phyloP scores from a whole-genome alignment of 2,797 vertebrate genomes.

The Spinus pinus region DNA sequence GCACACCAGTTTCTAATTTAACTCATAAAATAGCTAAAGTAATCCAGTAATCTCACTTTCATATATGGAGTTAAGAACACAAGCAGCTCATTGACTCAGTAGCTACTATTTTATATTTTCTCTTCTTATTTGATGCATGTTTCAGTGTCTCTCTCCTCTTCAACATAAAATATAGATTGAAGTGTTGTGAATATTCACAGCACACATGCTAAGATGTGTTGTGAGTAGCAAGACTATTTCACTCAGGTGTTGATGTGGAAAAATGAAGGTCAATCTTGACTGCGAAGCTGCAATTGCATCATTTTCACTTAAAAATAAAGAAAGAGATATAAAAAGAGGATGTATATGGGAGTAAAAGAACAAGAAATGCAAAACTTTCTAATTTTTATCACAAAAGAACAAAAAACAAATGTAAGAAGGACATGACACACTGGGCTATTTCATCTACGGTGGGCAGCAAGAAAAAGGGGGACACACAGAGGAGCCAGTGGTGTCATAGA shows the following conservation, averaged over 20 bases:
- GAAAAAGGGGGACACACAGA: neutral
- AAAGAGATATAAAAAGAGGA: neutral
- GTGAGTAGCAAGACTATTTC: neutral
- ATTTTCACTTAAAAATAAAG: neutral
- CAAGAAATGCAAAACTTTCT: neutral
- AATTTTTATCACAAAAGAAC: neutral
- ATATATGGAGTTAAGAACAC: neutral
- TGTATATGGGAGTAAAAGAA: neutral
- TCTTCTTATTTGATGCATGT: neutral
- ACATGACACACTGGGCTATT: neutral
- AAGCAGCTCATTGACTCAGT: neutral
- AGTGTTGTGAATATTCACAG: neutral
- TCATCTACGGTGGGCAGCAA: accelerated
- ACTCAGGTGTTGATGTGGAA: neutral
- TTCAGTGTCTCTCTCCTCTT: neutral
- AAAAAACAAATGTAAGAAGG: neutral
- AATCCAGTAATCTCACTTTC: neutral
- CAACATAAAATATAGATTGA: neutral
- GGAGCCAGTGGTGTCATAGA: neutral
- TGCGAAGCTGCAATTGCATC: accelerated
- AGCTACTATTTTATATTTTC: neutral
- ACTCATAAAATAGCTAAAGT: neutral
- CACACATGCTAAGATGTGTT: neutral
- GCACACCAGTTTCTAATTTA: neutral
- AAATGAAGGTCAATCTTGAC: neutral